These are phyloP conservation scores for Rhinoraja longicauda DNA, from an alignment of 2,797 vertebrate species.

Conservation along the genomic window DNA sequence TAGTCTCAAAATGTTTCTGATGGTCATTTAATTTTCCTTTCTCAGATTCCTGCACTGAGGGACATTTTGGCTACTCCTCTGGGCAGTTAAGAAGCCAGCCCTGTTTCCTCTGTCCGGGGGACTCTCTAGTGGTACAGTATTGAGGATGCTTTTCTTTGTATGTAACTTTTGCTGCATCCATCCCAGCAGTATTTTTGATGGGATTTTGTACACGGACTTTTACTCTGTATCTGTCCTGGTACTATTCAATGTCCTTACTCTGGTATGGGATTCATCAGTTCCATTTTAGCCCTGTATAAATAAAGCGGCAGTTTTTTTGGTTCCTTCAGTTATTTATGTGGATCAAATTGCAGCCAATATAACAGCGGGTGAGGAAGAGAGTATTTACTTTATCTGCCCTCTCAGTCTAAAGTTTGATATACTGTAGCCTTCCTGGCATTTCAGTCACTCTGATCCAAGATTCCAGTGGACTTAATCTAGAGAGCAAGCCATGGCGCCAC, in stretches of 20 bases:
- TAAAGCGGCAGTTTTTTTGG: neutral
- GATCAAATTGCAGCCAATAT: neutral
- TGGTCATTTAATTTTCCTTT: neutral
- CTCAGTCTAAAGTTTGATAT: neutral
- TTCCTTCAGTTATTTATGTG: neutral
- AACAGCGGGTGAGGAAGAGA: neutral
- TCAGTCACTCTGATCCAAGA: neutral
- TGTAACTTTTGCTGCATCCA: no score
- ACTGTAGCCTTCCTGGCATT: neutral
- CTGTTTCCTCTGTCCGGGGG: neutral
- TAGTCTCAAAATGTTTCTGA: neutral
- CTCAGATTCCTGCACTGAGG: neutral
- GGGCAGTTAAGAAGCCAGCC: neutral
- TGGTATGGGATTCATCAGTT: neutral
- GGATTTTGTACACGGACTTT: neutral
- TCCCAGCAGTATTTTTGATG: no score
- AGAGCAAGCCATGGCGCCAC: neutral
- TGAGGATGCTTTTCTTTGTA: no score
- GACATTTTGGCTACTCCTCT: neutral
- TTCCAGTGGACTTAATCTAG: neutral
- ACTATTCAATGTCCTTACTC: neutral
- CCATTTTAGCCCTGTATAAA: conserved; percentile 9
- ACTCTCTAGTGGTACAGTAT: no score
- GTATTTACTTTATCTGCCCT: neutral
- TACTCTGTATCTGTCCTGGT: neutral